Percentiles rank a stretch among this genome's conserved stretches.
Evolutionary conservation across 64 coral and sea anemone genomes (phyloP).

Genomic region (Montipora efflorescens): DNA sequence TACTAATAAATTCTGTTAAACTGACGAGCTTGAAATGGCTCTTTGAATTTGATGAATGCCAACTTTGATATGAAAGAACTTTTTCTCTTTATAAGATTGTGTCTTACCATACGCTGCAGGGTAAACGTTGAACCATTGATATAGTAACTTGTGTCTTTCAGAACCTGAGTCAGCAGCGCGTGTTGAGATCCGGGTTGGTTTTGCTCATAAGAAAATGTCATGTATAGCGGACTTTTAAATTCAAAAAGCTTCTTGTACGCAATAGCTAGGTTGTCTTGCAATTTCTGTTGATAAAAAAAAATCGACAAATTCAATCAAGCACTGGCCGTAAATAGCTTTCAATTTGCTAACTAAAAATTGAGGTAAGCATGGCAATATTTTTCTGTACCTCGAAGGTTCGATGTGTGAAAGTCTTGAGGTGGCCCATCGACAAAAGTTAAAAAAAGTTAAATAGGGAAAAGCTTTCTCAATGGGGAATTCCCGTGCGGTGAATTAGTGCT

Average conservation of each 20-base stretch:
- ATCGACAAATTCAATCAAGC: neutral
- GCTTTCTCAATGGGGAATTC: too few relatives aligned
- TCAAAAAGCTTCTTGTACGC: neutral
- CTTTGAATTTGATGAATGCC: too few relatives aligned
- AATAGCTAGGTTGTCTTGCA: neutral
- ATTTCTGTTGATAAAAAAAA: neutral
- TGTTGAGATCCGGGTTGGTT: conserved; percentile 7
- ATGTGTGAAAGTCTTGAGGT: too few relatives aligned
- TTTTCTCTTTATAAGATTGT: too few relatives aligned
- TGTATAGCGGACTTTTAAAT: conserved; percentile 17
- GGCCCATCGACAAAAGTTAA: too few relatives aligned
- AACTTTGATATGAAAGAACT: too few relatives aligned
- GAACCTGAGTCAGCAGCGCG: neutral
- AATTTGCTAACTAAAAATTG: neutral
- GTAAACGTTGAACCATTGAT: neutral
- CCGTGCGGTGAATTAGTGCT: too few relatives aligned
- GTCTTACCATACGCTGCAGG: neutral
- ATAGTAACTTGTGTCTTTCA: neutral
- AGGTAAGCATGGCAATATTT: too few relatives aligned
- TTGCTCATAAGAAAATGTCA: conserved; percentile 6
- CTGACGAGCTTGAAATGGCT: too few relatives aligned
- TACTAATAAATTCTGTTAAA: too few relatives aligned
- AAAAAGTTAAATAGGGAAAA: too few relatives aligned
- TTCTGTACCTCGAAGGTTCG: too few relatives aligned
- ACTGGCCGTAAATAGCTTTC: neutral